Percentiles rank a stretch among this genome's conserved stretches.
Evolutionary conservation across 2,888 invertebrate genomes (phyloP).

Genomic region (Eudemis profundana): DNA sequence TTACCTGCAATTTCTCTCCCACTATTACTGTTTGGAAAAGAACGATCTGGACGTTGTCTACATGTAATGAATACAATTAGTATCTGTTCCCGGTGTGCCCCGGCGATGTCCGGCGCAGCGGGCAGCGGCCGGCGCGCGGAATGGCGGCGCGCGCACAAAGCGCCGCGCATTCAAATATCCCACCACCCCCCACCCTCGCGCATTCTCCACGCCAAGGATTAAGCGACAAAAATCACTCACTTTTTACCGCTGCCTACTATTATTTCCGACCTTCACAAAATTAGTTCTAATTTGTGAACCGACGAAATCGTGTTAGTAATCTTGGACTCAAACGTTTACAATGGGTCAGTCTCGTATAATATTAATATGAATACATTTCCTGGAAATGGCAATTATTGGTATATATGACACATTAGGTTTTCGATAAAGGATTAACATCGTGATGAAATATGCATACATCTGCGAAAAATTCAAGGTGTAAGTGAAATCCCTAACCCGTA

Average conservation of each 20-base stretch:
- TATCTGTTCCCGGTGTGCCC: slow-evolving; percentile 29
- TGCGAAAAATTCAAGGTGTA: no score
- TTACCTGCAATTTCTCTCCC: no score
- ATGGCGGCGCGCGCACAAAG: slow-evolving; percentile 41
- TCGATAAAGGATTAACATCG: no score
- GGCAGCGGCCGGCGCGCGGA: slow-evolving; percentile 36
- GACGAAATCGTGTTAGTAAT: slow-evolving; percentile 42
- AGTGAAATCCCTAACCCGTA: no score
- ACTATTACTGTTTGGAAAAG: no score
- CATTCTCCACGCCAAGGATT: slow-evolving; percentile 51
- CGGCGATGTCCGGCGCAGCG: slow-evolving; percentile 23
- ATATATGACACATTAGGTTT: not conserved
- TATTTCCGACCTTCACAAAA: slow-evolving; percentile 48
- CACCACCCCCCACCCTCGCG: slow-evolving; percentile 18
- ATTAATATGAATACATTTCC: slow-evolving; percentile 22
- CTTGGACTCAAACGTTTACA: slow-evolving; percentile 41
- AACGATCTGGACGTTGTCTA: no score
- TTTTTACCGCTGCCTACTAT: slow-evolving; percentile 56
- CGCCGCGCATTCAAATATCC: slow-evolving; percentile 38
- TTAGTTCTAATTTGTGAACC: slow-evolving; percentile 38
- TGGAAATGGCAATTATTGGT: slow-evolving; percentile 3
- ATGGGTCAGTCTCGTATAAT: slow-evolving; percentile 24
- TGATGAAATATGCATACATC: no score
- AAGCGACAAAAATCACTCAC: slow-evolving; percentile 67
- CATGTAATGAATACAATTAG: slow-evolving; percentile 6